phyloP scores from a whole-genome alignment of 2,797 vertebrate species.

The Argentina silus region DNA sequence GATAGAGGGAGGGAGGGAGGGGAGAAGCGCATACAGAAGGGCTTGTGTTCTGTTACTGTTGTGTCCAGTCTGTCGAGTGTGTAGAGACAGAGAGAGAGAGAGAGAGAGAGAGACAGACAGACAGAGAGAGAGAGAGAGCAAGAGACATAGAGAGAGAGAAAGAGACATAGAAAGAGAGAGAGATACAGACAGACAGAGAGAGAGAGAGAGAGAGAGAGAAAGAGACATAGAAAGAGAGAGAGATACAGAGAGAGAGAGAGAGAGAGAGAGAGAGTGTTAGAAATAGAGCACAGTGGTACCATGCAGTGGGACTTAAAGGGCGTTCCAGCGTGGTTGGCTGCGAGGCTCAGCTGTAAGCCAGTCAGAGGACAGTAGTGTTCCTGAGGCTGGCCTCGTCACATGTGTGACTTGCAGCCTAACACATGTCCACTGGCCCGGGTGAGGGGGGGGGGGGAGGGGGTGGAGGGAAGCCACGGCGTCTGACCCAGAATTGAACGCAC shows the following conservation, averaged over 20 bases:
- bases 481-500: slow-evolving; percentile 6
- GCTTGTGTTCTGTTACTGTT: neutral
- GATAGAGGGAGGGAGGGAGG: slow-evolving; percentile 1
- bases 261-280: slow-evolving; percentile 12
- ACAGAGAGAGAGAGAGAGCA: slow-evolving; percentile 16
- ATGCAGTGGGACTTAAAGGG: neutral
- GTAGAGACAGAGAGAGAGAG: slow-evolving; percentile 1
- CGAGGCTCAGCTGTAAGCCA: slow-evolving; percentile 2
- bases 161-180: neutral
- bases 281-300: neutral
- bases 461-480: neutral
- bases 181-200: neutral
- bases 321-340: neutral
- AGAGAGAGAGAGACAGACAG: slow-evolving; percentile 3
- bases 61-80: slow-evolving; percentile 1
- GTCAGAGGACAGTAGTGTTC: neutral
- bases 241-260: too few relatives aligned
- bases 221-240: neutral
- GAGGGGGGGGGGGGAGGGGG: neutral
- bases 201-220: slow-evolving; percentile 2
- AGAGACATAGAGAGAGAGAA: neutral
- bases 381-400: slow-evolving; percentile 13
- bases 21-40: neutral
- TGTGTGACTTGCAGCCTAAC: slow-evolving; percentile 38
- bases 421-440: slow-evolving; percentile 17